Percentiles rank a stretch among this genome's conserved stretches.
phyloP scores from a whole-genome alignment of 2,888 invertebrate species.

The Creontiades dilutus region DNA sequence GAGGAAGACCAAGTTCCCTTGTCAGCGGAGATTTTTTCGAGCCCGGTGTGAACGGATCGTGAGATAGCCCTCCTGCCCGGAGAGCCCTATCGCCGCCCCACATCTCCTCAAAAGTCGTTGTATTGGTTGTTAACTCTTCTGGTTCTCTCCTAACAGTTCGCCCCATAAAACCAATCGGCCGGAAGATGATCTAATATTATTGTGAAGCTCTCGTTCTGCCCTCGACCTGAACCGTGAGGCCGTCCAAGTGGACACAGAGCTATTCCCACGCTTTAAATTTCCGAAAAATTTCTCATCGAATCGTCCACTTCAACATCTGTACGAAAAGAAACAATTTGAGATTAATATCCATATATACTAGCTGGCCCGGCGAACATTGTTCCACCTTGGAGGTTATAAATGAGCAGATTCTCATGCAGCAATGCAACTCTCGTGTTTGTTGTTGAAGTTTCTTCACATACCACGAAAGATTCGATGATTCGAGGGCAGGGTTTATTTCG shows the following conservation, averaged over 20 bases:
- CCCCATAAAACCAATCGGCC: slow-evolving; percentile 53
- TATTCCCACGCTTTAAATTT: slow-evolving; percentile 15
- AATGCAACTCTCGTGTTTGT: too few species aligned
- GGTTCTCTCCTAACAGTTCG: slow-evolving; percentile 48
- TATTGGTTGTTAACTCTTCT: slow-evolving; percentile 50
- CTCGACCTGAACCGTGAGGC: neutral
- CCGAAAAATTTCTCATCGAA: too few species aligned
- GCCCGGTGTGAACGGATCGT: slow-evolving; percentile 58
- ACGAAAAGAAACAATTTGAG: too few species aligned
- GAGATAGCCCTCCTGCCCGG: slow-evolving; percentile 30
- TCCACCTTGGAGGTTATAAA: too few species aligned
- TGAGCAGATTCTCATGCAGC: too few species aligned
- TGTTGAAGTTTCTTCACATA: too few species aligned
- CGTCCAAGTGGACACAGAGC: neutral
- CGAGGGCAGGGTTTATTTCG: too few species aligned
- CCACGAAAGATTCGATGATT: too few species aligned
- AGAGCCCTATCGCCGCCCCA: slow-evolving; percentile 34
- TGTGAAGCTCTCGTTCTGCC: slow-evolving; percentile 45
- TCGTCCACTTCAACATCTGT: too few species aligned
- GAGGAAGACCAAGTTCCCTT: slow-evolving; percentile 25
- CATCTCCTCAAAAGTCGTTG: slow-evolving; percentile 49
- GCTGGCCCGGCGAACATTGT: too few species aligned
- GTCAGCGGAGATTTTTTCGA: slow-evolving; percentile 40
- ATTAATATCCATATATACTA: too few species aligned
- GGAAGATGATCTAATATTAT: slow-evolving; percentile 60